A percentile compares a stretch with the other conserved stretches of the same genome.
phyloP scores from a whole-genome alignment of 2,888 invertebrate species.

The Drosophila nigricruria region DNA sequence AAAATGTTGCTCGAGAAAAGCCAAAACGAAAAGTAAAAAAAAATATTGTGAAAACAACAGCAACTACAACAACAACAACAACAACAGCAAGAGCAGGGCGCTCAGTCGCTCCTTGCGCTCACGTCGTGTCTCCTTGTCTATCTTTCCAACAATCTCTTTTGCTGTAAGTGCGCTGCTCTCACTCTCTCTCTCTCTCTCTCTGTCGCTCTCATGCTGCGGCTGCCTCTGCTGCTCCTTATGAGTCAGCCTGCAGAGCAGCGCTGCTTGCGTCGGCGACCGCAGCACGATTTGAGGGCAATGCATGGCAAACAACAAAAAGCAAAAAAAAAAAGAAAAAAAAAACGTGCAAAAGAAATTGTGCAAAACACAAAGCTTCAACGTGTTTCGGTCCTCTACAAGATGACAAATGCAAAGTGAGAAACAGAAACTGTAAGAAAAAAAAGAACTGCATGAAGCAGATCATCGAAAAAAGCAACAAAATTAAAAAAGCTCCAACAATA shows the following conservation, averaged over 20 bases:
- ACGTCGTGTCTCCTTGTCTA: conserved; percentile 14
- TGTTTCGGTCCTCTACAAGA: conserved; percentile 35
- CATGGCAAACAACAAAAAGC: conserved; percentile 45
- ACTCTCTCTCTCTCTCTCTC: conserved; percentile 10
- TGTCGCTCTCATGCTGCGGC: conserved; percentile 9
- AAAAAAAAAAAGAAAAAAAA: conserved; percentile 23
- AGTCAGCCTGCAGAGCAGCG: conserved; percentile 53
- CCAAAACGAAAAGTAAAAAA: conserved; percentile 48
- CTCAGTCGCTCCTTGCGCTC: conserved; percentile 47
- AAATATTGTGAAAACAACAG: conserved; percentile 51
- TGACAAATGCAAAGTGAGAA: conserved; percentile 59
- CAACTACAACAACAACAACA: conserved; percentile 39
- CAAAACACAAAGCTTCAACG: conserved; percentile 56
- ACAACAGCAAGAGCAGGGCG: conserved; percentile 39
- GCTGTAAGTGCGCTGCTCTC: conserved; percentile 32
- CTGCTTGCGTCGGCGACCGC: conserved; percentile 40
- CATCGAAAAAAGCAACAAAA: conserved; percentile 1
- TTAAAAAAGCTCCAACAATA: conserved; percentile 37
- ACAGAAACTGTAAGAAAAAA: conserved; percentile 28
- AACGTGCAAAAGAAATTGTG: conserved; percentile 56
- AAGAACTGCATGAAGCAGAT: conserved; percentile 37
- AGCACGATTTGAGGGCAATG: conserved; percentile 62
- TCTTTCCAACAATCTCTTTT: conserved; percentile 27
- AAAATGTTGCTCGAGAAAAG: conserved; percentile 53
- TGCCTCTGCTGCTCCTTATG: conserved; percentile 56